Evolutionary conservation across 2,888 invertebrate genomes (phyloP).

Genomic region (Mantis religiosa): DNA sequence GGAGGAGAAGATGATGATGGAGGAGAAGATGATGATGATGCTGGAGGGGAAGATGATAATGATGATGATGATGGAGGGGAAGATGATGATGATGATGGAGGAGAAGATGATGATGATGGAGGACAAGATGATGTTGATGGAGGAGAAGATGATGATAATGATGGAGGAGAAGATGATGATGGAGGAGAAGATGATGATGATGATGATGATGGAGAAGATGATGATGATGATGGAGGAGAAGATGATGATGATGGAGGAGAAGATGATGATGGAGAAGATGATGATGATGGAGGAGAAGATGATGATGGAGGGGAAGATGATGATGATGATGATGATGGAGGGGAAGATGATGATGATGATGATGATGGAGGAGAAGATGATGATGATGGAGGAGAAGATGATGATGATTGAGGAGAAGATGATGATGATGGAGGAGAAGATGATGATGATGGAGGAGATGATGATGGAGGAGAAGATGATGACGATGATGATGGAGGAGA

Average conservation of each 20-base stretch:
- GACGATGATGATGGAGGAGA: not conserved
- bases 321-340: not conserved
- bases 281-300: not conserved
- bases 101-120: too few relatives aligned
- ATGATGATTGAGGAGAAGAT: too few relatives aligned
- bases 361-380: not conserved
- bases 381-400: too few relatives aligned
- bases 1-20: not conserved
- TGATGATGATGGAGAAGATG: not conserved
- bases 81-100: not conserved
- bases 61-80: too few relatives aligned
- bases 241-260: not conserved
- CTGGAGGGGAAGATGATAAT: too few relatives aligned
- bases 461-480: not conserved
- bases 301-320: not conserved
- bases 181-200: not conserved
- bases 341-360: too few relatives aligned
- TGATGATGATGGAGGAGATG: not conserved
- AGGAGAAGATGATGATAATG: too few relatives aligned
- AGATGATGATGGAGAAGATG: not conserved
- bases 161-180: not conserved
- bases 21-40: not conserved
- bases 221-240: not conserved
- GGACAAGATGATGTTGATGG: not conserved
- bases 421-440: not conserved